Evolutionary conservation across 2,888 invertebrate genomes (phyloP).

Genomic region (Philonicus albiceps): DNA sequence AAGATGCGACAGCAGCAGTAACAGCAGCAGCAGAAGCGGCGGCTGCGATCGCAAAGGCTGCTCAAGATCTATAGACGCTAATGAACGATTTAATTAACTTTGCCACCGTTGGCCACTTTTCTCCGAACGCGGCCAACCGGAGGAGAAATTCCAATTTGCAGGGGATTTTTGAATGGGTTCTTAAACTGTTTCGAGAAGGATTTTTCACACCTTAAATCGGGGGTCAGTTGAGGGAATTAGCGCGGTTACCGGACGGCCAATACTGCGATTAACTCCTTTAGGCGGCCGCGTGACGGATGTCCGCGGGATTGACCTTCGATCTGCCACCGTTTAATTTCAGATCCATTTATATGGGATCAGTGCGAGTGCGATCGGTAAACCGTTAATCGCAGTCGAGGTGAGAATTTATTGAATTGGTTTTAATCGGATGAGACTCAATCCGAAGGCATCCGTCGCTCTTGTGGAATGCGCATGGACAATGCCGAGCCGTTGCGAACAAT

Average conservation of each 20-base stretch:
- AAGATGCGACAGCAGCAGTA: neutral
- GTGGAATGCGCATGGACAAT: neutral
- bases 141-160: constrained; percentile 25
- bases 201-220: constrained; percentile 12
- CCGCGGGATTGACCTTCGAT: neutral
- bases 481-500: neutral
- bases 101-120: constrained; percentile 45
- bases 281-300: constrained; percentile 24
- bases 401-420: constrained; percentile 35
- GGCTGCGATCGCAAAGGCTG: neutral
- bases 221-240: constrained; percentile 21
- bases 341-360: constrained; percentile 11
- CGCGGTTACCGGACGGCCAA: neutral
- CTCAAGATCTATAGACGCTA: constrained; percentile 41
- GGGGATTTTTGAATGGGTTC: constrained; percentile 19
- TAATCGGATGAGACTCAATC: constrained; percentile 21
- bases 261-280: neutral
- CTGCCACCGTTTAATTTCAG: constrained; percentile 32
- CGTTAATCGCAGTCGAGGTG: constrained; percentile 9
- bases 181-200: constrained; percentile 27
- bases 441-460: neutral
- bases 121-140: neutral
- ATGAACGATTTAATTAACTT: constrained; percentile 50
- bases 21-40: no score
- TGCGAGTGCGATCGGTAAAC: constrained; percentile 3